phyloP scores from a whole-genome alignment of 2,888 invertebrate species.

The Cremastinae sp. region DNA sequence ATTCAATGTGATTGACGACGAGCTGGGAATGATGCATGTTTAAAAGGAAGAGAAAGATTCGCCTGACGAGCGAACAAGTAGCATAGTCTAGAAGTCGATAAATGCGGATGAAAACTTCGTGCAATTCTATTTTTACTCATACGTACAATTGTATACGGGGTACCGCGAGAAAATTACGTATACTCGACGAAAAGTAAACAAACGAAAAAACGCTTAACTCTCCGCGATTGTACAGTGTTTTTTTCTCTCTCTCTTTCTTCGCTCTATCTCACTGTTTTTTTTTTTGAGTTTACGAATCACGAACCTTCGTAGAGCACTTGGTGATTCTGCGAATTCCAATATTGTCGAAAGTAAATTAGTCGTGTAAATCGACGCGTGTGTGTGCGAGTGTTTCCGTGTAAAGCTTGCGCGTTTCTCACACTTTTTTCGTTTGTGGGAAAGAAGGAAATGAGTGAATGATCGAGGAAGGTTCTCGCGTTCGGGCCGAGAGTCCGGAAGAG shows the following conservation, averaged over 20 bases:
- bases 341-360: slow-evolving; percentile 56
- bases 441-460: slow-evolving; percentile 9
- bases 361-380: slow-evolving; percentile 29
- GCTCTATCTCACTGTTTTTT: neutral
- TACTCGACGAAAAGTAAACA: slow-evolving; percentile 40
- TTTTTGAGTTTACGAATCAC: slow-evolving; percentile 34
- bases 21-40: slow-evolving; percentile 11
- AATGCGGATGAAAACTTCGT: slow-evolving; percentile 65
- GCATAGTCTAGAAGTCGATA: slow-evolving; percentile 47
- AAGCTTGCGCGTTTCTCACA: slow-evolving; percentile 8
- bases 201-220: slow-evolving; percentile 54
- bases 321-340: slow-evolving; percentile 31
- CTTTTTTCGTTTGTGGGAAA: slow-evolving; percentile 14
- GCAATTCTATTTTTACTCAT: slow-evolving; percentile 64
- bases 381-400: slow-evolving; percentile 32
- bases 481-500: slow-evolving; percentile 31
- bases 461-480: slow-evolving; percentile 37
- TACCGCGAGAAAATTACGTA: slow-evolving; percentile 31
- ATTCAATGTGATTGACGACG: slow-evolving; percentile 30
- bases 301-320: slow-evolving; percentile 5
- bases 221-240: slow-evolving; percentile 48
- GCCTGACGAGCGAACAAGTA: slow-evolving; percentile 35
- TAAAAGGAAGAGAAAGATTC: slow-evolving; percentile 21
- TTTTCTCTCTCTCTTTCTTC: slow-evolving; percentile 7
- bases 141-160: slow-evolving; percentile 59